Percentiles rank a stretch among this genome's conserved stretches.
Evolutionary conservation across 2,888 invertebrate species (phyloP).

Genomic region (Eupithecia exiguata): DNA sequence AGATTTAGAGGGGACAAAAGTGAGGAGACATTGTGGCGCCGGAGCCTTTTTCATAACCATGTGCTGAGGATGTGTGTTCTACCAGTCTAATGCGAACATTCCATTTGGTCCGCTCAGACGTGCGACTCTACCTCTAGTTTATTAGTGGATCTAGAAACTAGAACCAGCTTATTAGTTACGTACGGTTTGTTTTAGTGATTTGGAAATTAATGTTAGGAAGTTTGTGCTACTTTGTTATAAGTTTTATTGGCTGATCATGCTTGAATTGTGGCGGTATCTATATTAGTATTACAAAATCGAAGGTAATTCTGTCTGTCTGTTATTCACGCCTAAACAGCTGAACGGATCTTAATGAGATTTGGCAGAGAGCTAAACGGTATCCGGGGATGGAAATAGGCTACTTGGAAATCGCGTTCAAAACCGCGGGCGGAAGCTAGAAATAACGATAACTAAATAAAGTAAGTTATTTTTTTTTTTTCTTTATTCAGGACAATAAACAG

Average conservation of each 20-base stretch:
- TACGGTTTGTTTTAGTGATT: background rate
- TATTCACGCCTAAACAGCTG: too few relatives aligned
- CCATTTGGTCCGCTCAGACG: conserved; percentile 28
- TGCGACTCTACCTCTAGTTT: conserved; percentile 18
- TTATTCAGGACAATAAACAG: too few relatives aligned
- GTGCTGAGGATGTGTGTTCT: conserved; percentile 51
- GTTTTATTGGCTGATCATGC: background rate
- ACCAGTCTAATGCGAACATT: conserved; percentile 48
- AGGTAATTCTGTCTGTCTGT: too few relatives aligned
- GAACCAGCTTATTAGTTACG: conserved; percentile 13
- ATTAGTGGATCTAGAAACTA: conserved; percentile 27
- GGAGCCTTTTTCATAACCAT: conserved; percentile 68
- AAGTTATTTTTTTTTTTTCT: too few relatives aligned
- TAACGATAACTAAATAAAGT: background rate
- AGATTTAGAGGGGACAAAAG: conserved; percentile 82
- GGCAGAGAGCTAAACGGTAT: too few relatives aligned
- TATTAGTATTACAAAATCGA: too few relatives aligned
- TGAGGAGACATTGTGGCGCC: conserved; percentile 80
- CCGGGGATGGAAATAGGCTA: too few relatives aligned
- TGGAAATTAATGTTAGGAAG: conserved; percentile 2
- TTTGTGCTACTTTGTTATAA: background rate
- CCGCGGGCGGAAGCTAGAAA: background rate
- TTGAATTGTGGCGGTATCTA: background rate
- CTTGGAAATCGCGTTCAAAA: too few relatives aligned
- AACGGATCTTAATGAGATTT: too few relatives aligned